Evolutionary conservation across 1,140 invertebrate genomes (phyloP).

Genomic region (Zaprionus ornatus): DNA sequence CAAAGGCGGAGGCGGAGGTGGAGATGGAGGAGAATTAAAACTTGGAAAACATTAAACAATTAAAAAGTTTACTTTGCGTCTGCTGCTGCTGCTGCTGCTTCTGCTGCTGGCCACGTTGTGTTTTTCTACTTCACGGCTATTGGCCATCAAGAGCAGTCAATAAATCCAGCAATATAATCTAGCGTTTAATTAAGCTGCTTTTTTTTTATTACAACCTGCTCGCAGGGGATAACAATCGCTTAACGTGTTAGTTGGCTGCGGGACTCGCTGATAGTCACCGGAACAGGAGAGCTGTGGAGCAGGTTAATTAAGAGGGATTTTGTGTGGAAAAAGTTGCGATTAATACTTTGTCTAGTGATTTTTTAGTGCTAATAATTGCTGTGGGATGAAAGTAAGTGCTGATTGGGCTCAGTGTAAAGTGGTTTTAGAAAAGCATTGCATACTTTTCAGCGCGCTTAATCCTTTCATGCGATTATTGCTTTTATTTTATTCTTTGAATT

Average conservation of each 20-base stretch:
- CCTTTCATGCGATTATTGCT: neutral
- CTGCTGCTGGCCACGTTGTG: constrained; percentile 42
- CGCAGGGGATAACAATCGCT: neutral
- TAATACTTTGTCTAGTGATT: neutral
- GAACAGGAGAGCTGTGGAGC: neutral
- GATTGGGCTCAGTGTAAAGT: neutral
- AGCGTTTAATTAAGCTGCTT: constrained; percentile 22
- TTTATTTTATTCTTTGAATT: neutral
- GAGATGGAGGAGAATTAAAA: constrained; percentile 41
- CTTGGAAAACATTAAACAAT: constrained; percentile 73
- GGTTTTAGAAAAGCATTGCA: neutral
- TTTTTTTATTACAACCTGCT: neutral
- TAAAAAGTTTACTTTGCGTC: constrained; percentile 63
- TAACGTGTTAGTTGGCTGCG: neutral
- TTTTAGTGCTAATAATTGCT: neutral
- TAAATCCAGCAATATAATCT: constrained; percentile 24
- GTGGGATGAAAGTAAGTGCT: neutral
- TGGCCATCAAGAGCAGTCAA: constrained; percentile 22
- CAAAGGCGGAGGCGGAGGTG: neutral
- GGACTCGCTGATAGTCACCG: neutral
- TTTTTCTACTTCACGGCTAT: constrained; percentile 30
- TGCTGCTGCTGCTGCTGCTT: constrained; percentile 41
- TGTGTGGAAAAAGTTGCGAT: neutral
- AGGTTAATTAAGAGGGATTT: neutral
- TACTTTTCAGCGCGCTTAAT: neutral